phyloP scores from a whole-genome alignment of 2,888 invertebrate species.

The Lycophotia porphyrea region DNA sequence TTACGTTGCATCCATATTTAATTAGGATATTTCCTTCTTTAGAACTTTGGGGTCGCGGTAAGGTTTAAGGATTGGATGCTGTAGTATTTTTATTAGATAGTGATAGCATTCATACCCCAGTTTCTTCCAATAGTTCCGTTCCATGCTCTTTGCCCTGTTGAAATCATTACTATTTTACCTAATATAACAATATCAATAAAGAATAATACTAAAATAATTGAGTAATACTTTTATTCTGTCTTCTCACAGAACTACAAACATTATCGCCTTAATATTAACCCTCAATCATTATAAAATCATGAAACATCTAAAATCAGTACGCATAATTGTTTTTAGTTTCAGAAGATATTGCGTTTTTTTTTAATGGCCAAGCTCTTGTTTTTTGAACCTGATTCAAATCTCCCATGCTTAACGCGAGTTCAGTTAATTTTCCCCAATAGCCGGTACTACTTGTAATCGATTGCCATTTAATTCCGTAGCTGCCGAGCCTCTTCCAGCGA shows the following conservation, averaged over 20 bases:
- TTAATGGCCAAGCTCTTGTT: neutral
- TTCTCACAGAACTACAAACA: too few relatives aligned
- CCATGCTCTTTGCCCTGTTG: neutral
- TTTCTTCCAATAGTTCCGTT: neutral
- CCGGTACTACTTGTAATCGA: slow-evolving; percentile 79
- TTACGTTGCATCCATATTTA: slow-evolving; percentile 89
- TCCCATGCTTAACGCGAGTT: slow-evolving; percentile 47
- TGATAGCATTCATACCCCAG: neutral
- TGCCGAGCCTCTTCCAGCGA: slow-evolving; percentile 61
- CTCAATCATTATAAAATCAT: too few relatives aligned
- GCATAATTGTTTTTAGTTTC: neutral
- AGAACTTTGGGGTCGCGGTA: slow-evolving; percentile 62
- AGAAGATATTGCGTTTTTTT: neutral
- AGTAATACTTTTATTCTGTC: too few relatives aligned
- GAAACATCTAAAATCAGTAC: neutral
- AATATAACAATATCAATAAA: too few relatives aligned
- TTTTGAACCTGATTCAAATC: slow-evolving; percentile 11
- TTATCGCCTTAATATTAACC: too few relatives aligned
- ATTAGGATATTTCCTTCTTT: slow-evolving; percentile 87
- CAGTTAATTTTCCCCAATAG: slow-evolving; percentile 74
- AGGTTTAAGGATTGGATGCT: slow-evolving; percentile 61
- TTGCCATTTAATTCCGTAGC: slow-evolving; percentile 82
- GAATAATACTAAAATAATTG: too few relatives aligned
- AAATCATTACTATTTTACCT: neutral
- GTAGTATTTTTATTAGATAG: slow-evolving; percentile 11